Base-by-base conservation (phyloP, 2,797 vertebrate species). In the Rhinogobio ventralis region DNA sequence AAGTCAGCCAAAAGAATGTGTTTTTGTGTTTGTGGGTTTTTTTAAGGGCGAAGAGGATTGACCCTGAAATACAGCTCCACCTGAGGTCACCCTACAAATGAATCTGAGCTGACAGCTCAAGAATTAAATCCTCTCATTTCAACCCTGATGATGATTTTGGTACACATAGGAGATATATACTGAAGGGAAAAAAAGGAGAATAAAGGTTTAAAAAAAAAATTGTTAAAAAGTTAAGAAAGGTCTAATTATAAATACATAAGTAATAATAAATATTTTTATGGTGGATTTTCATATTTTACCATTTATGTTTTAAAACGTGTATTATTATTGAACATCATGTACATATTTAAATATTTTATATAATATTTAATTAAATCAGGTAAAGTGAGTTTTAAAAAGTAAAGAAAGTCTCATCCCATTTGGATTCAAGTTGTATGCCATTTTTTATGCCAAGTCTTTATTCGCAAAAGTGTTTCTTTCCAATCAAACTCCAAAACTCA, bases 51-150 rank as follows among this genome's bases (percentile, higher is more conserved):
- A 49, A 77, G 45, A 23, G 64, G 66, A 77, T 60, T 82, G 87
- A 84, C 84, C 84, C 45, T 57, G 17, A 78, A 73, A 74, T 60
- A 75, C 14, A 81, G 49, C 46, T 81, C 57, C 19, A 82, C 74
- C 81, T 46, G 57, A 89, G 87, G 91, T 91, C 88, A 53, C 23
- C 75, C 51, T 36, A 82, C 72, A 88, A 91, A 87, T 86, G 84
- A 84, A 76, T 67, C 67, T 71, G 79, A 89, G 82, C 84, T 87
- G 89, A 88, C 86, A 88, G 86, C 79, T 77, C n/a, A 74, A 45
- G n/a, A 85, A 25, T 66, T 17, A 60, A 66, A 73, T 69, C 75
- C 46, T 33, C 75, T 33, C 28, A 30, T 15, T 79, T 67, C 53
- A 71, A 36, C 49, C 66, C 49, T n/a, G 64, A 46, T 53, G 51